Evolutionary conservation across 2,888 invertebrate genomes (phyloP), one percentile per base, ranked within the genome.

Genomic region (Polyommatus icarus): DNA sequence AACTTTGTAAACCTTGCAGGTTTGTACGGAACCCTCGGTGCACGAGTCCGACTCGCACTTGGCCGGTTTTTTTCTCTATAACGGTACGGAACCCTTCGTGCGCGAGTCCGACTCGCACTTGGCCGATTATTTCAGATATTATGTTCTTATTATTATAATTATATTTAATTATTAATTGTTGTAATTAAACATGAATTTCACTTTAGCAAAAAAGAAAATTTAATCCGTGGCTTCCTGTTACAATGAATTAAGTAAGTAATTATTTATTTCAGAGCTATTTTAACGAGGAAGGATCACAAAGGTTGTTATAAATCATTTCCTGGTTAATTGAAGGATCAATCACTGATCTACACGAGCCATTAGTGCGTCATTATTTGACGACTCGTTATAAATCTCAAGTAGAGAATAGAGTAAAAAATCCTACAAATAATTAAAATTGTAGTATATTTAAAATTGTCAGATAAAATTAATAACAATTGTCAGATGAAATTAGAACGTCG

Each of bases 301-400:
- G 67, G 29, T 67, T 67, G 67, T 29, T 32, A 24, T 61, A 61
- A 29, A 29, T 67, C 67, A 67, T 67, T 29, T 29, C 67, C 29
- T 15, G 15, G 67, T 29, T 67, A 32, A 67, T 67, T 67, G 29
- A 67, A 67, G 67, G 67, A 67, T 67, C 67, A 67, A 67, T 67
- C 67, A 67, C 15, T 67, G 67, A 67, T 67, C 67, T 67, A 67
- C 3, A 24, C 61, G 24, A 61, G 18, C 32, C 32, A 67, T 67
- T 67, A 29, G 67, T 29, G 18, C 29, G 67, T 12, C 61, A 59
- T 67, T 18, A 32, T 67, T 67, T 15, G 59, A 59, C 59, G 67
- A 6, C 24, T 67, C 67, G 29, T 67, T 67, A 67, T 67, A 10
- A 1, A 15, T 67, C 61, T 59, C 59, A 59, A 59, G 59, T 59